Base-by-base conservation (phyloP, 2,888 invertebrate genomes). In the Cerastis leucographa region DNA sequence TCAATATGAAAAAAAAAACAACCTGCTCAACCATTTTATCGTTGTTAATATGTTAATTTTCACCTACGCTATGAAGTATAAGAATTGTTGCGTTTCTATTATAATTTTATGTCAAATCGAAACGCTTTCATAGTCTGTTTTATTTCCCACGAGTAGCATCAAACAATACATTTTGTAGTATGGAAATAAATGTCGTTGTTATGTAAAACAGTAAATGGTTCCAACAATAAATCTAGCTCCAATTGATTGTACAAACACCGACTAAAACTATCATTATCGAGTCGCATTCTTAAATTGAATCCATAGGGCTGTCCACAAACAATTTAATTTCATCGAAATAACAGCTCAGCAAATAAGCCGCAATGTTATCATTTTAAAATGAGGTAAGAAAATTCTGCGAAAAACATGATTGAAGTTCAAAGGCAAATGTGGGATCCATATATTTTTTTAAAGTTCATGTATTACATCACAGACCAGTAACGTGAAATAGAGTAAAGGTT, bases 201-300 rank as follows among this genome's bases (percentile, higher is more conserved):
- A 87, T 81, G 73, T 79, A 79, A 87, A 85, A 67, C 65, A 81
- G 72, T 76, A 73, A 83, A 76, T 74, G 49, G 69, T 61, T 67
- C 56, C 19, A 77, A 78, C 82, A 70, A 85, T 82, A 81, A 85
- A 85, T 85, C 86, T 75, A 76, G 71, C 64, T 78, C 17, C 75
- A 85, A 83, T 88, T 85, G 77, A 84, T 87, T 80, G 74, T 76
- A 79, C 77, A 79, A 84, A 85, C 85, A 83, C 78, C 73, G 78
- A 85, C 78, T 84, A 82, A 79, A 83, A 84, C 86, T 81, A 82
- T 80, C 76, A 83, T 83, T 87, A 85, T 88, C 76, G 77, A 83
- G 70, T 76, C 71, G 64, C 73, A 76, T 77, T 77, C 81, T 86
- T 85, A 75, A 86, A 86, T 89, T 83, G 74, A 80, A 79, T 84